These are phyloP conservation scores for Molorchus minor DNA, from an alignment of 2,888 invertebrate genomes.

Conservation along the genomic window DNA sequence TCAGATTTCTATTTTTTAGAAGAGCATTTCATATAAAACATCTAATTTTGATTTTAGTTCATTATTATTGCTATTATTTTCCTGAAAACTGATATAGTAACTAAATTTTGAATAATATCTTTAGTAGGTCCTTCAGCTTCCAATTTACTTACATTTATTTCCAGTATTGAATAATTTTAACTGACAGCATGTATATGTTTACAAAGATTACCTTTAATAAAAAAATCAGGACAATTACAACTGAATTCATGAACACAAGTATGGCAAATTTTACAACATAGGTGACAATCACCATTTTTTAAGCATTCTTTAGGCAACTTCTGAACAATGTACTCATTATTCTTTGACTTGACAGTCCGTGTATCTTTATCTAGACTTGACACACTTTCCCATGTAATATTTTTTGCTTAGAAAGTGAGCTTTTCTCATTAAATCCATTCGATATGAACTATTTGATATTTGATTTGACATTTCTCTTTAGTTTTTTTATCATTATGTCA, in stretches of 20 bases:
- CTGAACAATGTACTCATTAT: neutral
- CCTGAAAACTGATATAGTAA: too few relatives aligned
- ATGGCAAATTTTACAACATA: neutral
- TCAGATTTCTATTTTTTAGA: too few relatives aligned
- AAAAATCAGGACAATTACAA: too few relatives aligned
- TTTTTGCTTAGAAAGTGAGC: neutral
- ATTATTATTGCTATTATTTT: too few relatives aligned
- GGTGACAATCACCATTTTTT: neutral
- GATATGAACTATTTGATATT: neutral
- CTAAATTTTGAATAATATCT: neutral
- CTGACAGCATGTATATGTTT: slow-evolving; percentile 5
- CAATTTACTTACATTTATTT: neutral
- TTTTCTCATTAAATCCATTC: neutral
- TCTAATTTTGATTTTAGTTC: too few relatives aligned
- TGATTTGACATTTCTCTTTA: slow-evolving; percentile 1
- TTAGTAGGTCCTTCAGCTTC: neutral
- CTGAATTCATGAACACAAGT: neutral
- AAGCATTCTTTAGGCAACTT: neutral
- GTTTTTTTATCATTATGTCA: neutral
- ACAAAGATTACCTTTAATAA: slow-evolving; percentile 4
- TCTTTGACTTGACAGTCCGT: neutral
- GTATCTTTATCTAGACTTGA: neutral
- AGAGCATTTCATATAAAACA: too few relatives aligned
- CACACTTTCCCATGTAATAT: neutral
- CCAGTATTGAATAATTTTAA: neutral